Evolutionary conservation across 2,888 invertebrate species (phyloP), one percentile per base, ranked within the genome.

Genomic region (Orthonychiurus folsomi): DNA sequence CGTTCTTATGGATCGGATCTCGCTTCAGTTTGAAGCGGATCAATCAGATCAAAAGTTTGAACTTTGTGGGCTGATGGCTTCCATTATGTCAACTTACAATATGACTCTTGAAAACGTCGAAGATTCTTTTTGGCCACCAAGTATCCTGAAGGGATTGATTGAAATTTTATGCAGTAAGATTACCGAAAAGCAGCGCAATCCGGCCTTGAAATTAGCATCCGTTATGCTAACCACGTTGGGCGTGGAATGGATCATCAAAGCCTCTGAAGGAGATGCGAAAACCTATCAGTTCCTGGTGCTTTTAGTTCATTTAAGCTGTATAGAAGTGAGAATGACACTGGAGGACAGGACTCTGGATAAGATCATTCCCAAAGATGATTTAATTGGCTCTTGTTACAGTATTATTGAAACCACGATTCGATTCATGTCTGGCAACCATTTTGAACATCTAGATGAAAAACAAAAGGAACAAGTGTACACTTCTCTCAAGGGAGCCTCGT

Each of bases 241-340:
- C 23, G 84, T 90, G 26, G 89, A 90, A 69, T 93, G 92, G 91
- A 83, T 87, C 61, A 80, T 91, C 69, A 66, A 67, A 50, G 62
- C 58, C 15, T 55, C 63, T 2, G 66, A 65, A 28, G 67, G 65
- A 37, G 83, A 83, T 73, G 88, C 89, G 76, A 83, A 84, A 70
- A 89, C 89, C 62, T 82, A 82, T 63, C 88, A 89, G 78, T 86
- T 89, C 74, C 87, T 92, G 74, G 79, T 93, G 23, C 78, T 93
- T 15, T 77, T 89, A 25, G 84, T 93, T 62, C 93, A 94, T 76
- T 79, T 95, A 62, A 86, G 89, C 73, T 90, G 92, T 58, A 89
- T 94, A 75, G 94, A 95, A 82, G 87, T 94, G 1, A 84, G 93
- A 74, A 93, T 95, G 93, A 89, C 91, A 72, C 80, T 94, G 67